These are phyloP conservation scores for Frankliniella intonsa DNA, from an alignment of 2,888 invertebrate species.

Conservation along the genomic window DNA sequence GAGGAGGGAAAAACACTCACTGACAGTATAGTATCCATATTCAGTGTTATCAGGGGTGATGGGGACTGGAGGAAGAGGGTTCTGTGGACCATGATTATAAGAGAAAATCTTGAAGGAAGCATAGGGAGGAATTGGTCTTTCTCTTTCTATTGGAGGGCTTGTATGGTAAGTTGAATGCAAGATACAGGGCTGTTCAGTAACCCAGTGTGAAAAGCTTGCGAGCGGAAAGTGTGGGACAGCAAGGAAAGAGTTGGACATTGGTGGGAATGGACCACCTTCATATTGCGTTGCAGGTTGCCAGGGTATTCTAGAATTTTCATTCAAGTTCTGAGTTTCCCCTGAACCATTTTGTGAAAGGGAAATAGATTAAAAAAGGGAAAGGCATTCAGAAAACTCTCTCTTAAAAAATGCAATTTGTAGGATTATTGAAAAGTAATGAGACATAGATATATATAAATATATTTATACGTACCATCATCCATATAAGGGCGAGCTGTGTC, in stretches of 20 bases:
- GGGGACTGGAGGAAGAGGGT: neutral
- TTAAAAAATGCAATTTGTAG: too few relatives aligned
- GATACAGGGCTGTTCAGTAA: neutral
- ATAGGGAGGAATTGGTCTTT: neutral
- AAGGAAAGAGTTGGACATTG: neutral
- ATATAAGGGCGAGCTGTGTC: constrained; percentile 57
- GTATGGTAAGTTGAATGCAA: neutral
- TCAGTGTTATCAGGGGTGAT: neutral
- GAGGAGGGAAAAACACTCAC: neutral
- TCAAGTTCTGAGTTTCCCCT: neutral
- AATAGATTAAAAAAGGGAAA: neutral
- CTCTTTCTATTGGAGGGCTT: neutral
- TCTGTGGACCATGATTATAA: neutral
- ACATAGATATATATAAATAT: neutral
- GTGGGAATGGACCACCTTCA: neutral
- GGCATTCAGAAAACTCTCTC: neutral
- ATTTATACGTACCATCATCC: constrained; percentile 44
- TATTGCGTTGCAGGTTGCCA: neutral
- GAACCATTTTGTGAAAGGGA: neutral
- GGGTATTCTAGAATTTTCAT: neutral
- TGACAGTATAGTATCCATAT: neutral
- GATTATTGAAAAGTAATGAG: neutral
- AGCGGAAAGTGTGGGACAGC: neutral
- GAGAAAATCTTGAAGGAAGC: neutral
- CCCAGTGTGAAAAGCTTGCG: neutral